A percentile compares a stretch with the other conserved stretches of the same genome.
Evolutionary conservation across 92 coral and sea anemone species (phyloP).

Genomic region (Porites rus): DNA sequence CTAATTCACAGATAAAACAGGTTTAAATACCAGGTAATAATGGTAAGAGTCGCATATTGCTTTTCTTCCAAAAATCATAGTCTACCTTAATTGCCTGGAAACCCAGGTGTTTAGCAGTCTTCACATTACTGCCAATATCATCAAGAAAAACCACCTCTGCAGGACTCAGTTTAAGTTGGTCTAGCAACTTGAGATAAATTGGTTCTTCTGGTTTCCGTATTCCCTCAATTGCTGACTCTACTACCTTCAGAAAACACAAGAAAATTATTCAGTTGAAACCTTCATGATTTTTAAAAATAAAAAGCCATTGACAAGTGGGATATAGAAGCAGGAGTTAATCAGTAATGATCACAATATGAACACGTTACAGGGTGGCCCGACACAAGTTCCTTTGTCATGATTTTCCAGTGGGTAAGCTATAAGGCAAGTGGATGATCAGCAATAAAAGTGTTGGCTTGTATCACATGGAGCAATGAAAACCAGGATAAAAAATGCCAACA

Average conservation of each 20-base stretch:
- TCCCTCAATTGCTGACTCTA: conserved; percentile 89
- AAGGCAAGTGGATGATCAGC: too few species aligned
- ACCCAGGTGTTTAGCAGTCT: conserved; percentile 86
- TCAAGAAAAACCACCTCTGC: conserved; percentile 93
- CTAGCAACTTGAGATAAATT: conserved; percentile 73
- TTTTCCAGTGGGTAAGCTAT: too few species aligned
- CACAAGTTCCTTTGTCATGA: too few species aligned
- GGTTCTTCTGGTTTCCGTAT: conserved; percentile 85
- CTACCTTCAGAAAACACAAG: conserved; percentile 58
- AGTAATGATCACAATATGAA: too few species aligned
- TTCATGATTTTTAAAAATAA: background rate
- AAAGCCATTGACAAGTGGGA: too few species aligned
- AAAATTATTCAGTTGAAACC: background rate
- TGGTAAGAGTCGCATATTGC: too few species aligned
- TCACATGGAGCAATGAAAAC: too few species aligned
- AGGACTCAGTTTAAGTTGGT: conserved; percentile 78
- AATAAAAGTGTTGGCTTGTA: too few species aligned
- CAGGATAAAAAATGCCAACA: too few species aligned
- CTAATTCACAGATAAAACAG: conserved; percentile 47
- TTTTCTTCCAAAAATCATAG: too few species aligned
- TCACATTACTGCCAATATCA: conserved; percentile 86
- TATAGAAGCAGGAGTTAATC: too few species aligned
- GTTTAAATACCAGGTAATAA: background rate
- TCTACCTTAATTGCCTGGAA: conserved; percentile 84
- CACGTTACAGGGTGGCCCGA: too few species aligned